Percentiles rank a stretch among this genome's conserved stretches.
Conservation (phyloP, 2,888 invertebrate genomes). For the Ectropis crepuscularia region DNA sequence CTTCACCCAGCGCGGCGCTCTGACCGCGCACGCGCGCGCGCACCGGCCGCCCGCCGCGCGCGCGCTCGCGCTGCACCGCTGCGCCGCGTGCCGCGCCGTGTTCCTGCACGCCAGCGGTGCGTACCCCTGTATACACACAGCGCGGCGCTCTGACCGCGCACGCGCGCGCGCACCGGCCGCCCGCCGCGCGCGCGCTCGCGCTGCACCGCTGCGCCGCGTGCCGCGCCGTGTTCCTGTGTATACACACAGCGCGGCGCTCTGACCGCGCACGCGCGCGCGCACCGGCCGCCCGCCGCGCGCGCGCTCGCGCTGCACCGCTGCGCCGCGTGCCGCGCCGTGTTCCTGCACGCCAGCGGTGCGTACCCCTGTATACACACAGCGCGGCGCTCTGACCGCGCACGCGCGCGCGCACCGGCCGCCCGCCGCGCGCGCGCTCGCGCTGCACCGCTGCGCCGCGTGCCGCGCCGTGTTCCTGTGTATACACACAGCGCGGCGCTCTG, state of each 20-base stretch:
- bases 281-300: conserved; percentile 73
- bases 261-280: conserved; percentile 85
- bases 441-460: conserved; percentile 86
- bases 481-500: conserved; percentile 89
- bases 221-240: conserved; percentile 67
- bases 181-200: conserved; percentile 75
- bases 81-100: conserved; percentile 73
- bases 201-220: conserved; percentile 86
- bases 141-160: conserved; percentile 88
- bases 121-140: no score
- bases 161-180: conserved; percentile 82
- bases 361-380: no score
- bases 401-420: conserved; percentile 83
- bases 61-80: conserved; percentile 86
- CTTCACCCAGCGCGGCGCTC: conserved; percentile 89
- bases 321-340: conserved; percentile 68
- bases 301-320: conserved; percentile 87
- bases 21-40: conserved; percentile 86
- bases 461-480: conserved; percentile 68
- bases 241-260: conserved; percentile 89
- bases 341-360: conserved; percentile 46
- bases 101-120: conserved; percentile 50
- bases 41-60: conserved; percentile 74
- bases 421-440: conserved; percentile 74
- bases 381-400: conserved; percentile 87